Base-by-base conservation (phyloP, 1,140 invertebrate genomes). In the Drosophila persimilis region DNA sequence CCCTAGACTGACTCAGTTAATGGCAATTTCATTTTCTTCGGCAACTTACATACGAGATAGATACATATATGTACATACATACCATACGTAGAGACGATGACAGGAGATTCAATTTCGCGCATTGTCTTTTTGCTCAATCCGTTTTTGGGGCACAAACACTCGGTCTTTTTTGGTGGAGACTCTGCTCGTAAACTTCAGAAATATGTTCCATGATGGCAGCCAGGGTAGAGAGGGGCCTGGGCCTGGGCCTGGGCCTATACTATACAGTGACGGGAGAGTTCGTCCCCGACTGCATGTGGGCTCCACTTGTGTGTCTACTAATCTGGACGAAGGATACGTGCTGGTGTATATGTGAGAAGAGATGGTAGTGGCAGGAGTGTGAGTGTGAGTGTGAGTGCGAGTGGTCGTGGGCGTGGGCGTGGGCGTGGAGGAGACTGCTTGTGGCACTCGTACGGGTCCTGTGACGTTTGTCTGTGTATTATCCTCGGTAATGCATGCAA, bases 401-500 rank as follows among this genome's bases (percentile, higher is more conserved):
- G 8, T 31, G 11, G 17, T 20, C 13, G 48, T 26, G 39, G 11
- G 54, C 15, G 43, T 51, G 39, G 11, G 54, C 15, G 43, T 51
- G 55, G 26, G 43, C 31, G 58, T 41, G 22, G 31, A 7, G 6
- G 47, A 39, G 24, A 20, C 20, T 20, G 20, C 20, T 26, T 5
- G 24, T 26, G 24, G 24, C 24, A 26, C 20, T 20, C 20, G 20
- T 5, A 5, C 24, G 4, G 24, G 35, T 39, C 35, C 35, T 39
- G 11, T 13, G 35, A 39, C 70, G 67, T 74, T 67, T 83, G 76
- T 78, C 72, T 89, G 83, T 79, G 73, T 83, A 78, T 89, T 89
- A 88, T 89, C 84, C 79, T 69, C 77, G 63, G 71, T 88, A 81
- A 83, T 88, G 79, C 83, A 88, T 88, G 84, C 83, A 89, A 88